A percentile compares a stretch with the other conserved stretches of the same genome.
Evolutionary conservation across 1,140 invertebrate species (phyloP).

Genomic region (Pseudomyrmex flavicornis): DNA sequence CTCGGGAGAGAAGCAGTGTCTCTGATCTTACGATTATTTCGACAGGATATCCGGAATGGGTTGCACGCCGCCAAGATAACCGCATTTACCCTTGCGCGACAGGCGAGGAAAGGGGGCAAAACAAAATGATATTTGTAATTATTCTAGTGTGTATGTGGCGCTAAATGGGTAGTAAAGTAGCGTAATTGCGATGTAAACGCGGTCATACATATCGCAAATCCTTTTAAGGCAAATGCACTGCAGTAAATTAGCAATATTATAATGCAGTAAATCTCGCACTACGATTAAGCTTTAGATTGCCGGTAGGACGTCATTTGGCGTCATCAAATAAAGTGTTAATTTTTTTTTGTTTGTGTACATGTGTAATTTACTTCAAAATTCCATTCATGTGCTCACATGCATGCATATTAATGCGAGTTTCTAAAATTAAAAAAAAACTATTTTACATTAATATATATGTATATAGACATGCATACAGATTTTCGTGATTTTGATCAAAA

Average conservation of each 20-base stretch:
- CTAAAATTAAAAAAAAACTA: not conserved
- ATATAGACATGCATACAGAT: too few species aligned
- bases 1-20: slow-evolving; percentile 59
- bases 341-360: too few species aligned
- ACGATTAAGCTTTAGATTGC: too few species aligned
- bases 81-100: slow-evolving; percentile 57
- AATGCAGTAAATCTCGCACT: not conserved
- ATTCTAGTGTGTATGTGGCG: not conserved
- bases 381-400: too few species aligned
- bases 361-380: too few species aligned
- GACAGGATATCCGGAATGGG: slow-evolving; percentile 77
- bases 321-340: too few species aligned
- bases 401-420: too few species aligned
- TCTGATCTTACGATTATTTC: slow-evolving; percentile 76
- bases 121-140: slow-evolving; percentile 57
- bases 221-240: not conserved
- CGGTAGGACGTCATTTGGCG: too few species aligned
- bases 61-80: slow-evolving; percentile 66
- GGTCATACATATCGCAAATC: not conserved
- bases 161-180: slow-evolving; percentile 1
- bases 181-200: slow-evolving; percentile 21
- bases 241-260: not conserved
- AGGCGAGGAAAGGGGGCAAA: not conserved
- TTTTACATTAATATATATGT: too few species aligned
- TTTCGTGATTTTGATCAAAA: too few species aligned